Base-by-base conservation (phyloP, 2,797 vertebrate species). In the Paedocypris micromegethes region DNA sequence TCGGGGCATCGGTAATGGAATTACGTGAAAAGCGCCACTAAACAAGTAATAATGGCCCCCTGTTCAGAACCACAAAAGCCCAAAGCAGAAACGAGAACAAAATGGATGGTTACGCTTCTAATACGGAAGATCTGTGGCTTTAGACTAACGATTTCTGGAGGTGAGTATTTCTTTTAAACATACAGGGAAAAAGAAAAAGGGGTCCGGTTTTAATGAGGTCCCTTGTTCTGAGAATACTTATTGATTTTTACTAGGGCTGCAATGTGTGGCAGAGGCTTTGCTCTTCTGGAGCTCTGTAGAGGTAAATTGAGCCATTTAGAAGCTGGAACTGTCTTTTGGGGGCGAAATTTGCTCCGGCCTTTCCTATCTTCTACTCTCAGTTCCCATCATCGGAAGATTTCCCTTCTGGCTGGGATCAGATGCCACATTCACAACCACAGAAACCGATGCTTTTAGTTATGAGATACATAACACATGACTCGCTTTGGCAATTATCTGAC, bases 261-360 rank as follows among this genome's bases (percentile, higher is more conserved):
- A 81, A 23, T 83, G 85, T 75, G 73, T 75, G 82, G 84, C 75
- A 73, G 79, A 77, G 84, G 83, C 83, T 84, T 83, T 74, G 83
- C 80, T 82, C 81, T 77, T 74, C 75, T 70, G 75, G 79, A 78
- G 85, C 80, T 68, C 66, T 80, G 82, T 80, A 84, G 84, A 84
- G 81, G 83, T 85, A 88, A 89, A 91, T 85, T 88, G 88, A 91
- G 84, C 84, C 86, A 86, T 88, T 91, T 87, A 86, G 83, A 88
- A 88, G 78, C 83, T 9, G 72, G 62, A 64, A 73, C 74, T 73
- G 82, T 79, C 82, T 85, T 83, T 78, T 79, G 84, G 83, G 81
- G 84, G 82, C 78, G 72, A 37, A 49, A 66, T 78, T 80, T 77
- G 73, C 77, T 68, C 69, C 76, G 9, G 77, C 77, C 78, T 83